A percentile compares a stretch with the other conserved stretches of the same genome.
These are phyloP conservation scores for Daktulosphaira vitifoliae DNA, from an alignment of 1,140 invertebrate species.

Conservation along the genomic window DNA sequence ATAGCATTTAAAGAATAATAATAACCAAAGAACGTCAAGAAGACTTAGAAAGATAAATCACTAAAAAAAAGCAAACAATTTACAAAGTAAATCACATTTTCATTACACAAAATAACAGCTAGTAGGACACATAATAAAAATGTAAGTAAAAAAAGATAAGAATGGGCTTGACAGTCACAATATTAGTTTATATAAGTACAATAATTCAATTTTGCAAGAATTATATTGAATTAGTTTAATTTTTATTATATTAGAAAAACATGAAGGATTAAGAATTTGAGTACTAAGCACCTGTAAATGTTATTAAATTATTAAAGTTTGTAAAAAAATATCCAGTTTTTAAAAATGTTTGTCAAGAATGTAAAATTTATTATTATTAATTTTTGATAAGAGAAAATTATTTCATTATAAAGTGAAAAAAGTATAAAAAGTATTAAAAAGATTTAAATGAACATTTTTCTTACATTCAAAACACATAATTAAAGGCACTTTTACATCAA, in stretches of 20 bases:
- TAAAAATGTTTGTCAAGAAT: not conserved
- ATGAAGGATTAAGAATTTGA: too few relatives aligned
- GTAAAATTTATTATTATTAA: constrained; percentile 1
- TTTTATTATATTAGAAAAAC: too few relatives aligned
- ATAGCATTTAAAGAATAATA: too few relatives aligned
- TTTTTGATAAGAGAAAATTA: too few relatives aligned
- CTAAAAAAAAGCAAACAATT: not conserved
- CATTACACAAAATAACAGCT: constrained; percentile 27
- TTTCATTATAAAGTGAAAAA: too few relatives aligned
- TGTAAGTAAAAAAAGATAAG: constrained; percentile 18
- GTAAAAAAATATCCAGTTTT: not conserved
- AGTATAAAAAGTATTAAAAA: too few relatives aligned
- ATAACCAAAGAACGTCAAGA: not conserved
- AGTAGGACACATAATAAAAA: constrained; percentile 27
- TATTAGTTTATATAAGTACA: constrained; percentile 26
- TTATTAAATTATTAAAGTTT: not conserved
- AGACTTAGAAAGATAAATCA: constrained; percentile 2
- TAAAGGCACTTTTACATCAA: constrained; percentile 12
- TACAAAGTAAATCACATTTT: constrained; percentile 32
- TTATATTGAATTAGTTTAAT: too few relatives aligned
- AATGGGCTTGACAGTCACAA: constrained; percentile 10
- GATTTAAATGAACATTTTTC: not conserved
- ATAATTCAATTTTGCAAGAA: constrained; percentile 4
- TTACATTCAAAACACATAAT: not conserved
- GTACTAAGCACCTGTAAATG: not conserved